phyloP scores from a whole-genome alignment of 2,888 invertebrate genomes.

The Gandaritis pyraliata region DNA sequence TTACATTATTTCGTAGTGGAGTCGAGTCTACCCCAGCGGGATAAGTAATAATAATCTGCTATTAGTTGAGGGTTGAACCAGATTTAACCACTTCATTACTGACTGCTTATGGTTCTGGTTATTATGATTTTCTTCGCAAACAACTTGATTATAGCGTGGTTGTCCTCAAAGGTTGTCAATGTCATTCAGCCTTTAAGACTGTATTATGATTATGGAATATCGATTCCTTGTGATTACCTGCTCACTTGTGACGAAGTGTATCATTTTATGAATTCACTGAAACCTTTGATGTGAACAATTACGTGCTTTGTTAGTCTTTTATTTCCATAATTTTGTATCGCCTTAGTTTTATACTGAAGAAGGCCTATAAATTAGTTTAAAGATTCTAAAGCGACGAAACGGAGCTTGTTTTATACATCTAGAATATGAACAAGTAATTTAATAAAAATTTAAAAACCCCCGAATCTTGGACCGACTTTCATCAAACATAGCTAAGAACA shows the following conservation, averaged over 20 bases:
- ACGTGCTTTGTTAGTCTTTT: not conserved
- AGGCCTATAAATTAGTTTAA: too few relatives aligned
- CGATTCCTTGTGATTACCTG: slow-evolving; percentile 8
- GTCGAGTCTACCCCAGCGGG: slow-evolving; percentile 57
- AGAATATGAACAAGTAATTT: too few relatives aligned
- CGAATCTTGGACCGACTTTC: too few relatives aligned
- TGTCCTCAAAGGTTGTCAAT: slow-evolving; percentile 28
- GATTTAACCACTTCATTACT: slow-evolving; percentile 46
- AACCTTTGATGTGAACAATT: not conserved
- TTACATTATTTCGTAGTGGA: slow-evolving; percentile 73
- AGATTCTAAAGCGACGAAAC: too few relatives aligned
- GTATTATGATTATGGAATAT: slow-evolving; percentile 10
- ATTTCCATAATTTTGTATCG: not conserved
- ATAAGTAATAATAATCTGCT: slow-evolving; percentile 55
- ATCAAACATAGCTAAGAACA: too few relatives aligned
- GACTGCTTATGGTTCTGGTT: slow-evolving; percentile 27
- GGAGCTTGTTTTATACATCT: too few relatives aligned
- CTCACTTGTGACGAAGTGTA: not conserved
- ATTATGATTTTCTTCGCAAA: slow-evolving; percentile 42
- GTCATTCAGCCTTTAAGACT: slow-evolving; percentile 15
- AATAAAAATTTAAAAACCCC: too few relatives aligned
- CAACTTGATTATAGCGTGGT: slow-evolving; percentile 37
- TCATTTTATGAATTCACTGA: slow-evolving; percentile 3
- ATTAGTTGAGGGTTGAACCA: slow-evolving; percentile 52
- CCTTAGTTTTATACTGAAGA: too few relatives aligned